Percentiles rank a stretch among this genome's conserved stretches.
Evolutionary conservation across 2,888 invertebrate genomes (phyloP).

Genomic region (Rhaphigaster nebulosa): DNA sequence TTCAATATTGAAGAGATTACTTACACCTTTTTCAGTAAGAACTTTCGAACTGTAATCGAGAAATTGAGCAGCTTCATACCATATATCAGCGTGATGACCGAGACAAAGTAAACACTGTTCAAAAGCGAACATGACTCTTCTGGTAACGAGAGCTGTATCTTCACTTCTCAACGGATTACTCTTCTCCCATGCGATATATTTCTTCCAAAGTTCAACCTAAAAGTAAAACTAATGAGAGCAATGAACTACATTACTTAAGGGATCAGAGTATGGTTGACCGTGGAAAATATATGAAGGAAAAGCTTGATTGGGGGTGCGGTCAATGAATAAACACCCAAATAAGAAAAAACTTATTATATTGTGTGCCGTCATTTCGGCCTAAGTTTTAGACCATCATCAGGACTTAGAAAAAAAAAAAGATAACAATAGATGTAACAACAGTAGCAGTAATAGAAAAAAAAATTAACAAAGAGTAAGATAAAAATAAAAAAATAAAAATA

Average conservation of each 20-base stretch:
- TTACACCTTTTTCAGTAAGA: slow-evolving; percentile 93
- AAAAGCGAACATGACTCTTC: slow-evolving; percentile 97
- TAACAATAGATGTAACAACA: no score
- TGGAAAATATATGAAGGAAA: no score
- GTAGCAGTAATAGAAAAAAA: no score
- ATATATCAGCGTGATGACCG: slow-evolving; percentile 98
- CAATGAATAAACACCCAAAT: no score
- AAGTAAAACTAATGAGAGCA: background rate
- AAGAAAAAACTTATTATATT: no score
- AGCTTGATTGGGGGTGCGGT: no score
- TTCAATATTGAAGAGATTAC: slow-evolving; percentile 65
- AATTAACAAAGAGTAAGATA: no score
- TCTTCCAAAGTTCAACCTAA: slow-evolving; percentile 98
- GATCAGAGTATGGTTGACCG: no score
- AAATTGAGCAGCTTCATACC: slow-evolving; percentile 99
- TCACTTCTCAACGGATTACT: slow-evolving; percentile 96
- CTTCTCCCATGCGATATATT: slow-evolving; percentile 97
- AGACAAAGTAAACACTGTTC: slow-evolving; percentile 97
- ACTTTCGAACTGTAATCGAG: slow-evolving; percentile 94
- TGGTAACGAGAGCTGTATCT: slow-evolving; percentile 92
- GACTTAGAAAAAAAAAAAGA: no score
- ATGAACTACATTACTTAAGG: background rate
- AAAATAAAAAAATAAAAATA: no score
- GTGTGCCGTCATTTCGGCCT: no score
- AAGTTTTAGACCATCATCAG: no score